Base-by-base conservation (phyloP, 2,113 vertebrate species). In the Melanocharis versteri region DNA sequence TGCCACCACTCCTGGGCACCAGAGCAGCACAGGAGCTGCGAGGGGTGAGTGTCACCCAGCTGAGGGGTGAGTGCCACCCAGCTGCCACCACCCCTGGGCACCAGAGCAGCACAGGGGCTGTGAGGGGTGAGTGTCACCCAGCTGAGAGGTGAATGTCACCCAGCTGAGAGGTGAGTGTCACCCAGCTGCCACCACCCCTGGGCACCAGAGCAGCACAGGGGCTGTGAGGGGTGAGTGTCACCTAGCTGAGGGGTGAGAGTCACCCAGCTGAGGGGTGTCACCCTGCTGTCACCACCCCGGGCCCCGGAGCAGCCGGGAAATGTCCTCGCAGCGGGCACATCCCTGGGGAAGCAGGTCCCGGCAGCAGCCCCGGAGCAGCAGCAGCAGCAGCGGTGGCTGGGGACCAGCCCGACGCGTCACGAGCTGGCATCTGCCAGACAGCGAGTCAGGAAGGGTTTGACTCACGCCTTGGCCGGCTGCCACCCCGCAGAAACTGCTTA, bases 401-500 rank as follows among this genome's bases (percentile, higher is more conserved):
- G 84, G 84, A 78, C 84, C 89, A 65, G 91, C 66, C 83, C 62
- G 16, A 6, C 54, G n/a, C 81, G 94, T 96, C 92, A 90, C 28
- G 53, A 83, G 96, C 71, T 96, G 97, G 95, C 94, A 96, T 95
- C 90, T 54, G 93, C 89, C 93, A 94, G 94, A 86, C 72, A 54
- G 15, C 65, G 64, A 87, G 31, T 75, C 91, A 33, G 84, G 86
- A 57, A 91, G 97, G 90, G 85, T 53, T 44, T 95, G 97, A 98
- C 92, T 97, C 97, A 97, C 51, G 57, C 37, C 87, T 89, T 98
- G 97, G 97, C 96, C 54, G 31, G 37, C 17, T 61, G 97, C 97
- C 97, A 97, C 96, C 19, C 92, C 75, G 11, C 96, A 92, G 66
- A 96, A 96, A 94, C n/a, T 93, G 87, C 97, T 98, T 94, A 96